A percentile compares a stretch with the other conserved stretches of the same genome.
Evolutionary conservation across 2,888 invertebrate genomes (phyloP).

Genomic region (Clistopyga incitator): DNA sequence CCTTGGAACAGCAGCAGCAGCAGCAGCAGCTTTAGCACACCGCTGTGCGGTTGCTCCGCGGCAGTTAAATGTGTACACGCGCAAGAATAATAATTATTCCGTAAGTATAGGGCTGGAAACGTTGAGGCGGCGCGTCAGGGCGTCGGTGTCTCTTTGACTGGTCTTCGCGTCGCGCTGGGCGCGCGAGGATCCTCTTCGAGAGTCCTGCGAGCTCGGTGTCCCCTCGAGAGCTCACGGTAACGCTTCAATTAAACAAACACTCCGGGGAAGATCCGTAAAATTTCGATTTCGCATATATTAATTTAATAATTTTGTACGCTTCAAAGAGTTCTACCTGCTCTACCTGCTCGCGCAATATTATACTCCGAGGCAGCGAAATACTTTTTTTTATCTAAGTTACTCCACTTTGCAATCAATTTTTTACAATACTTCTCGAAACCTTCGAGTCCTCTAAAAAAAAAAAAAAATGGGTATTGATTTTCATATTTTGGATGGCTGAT

Average conservation of each 20-base stretch:
- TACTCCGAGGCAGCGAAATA: background rate
- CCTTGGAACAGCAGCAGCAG: background rate
- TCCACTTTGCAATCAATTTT: conserved; percentile 17
- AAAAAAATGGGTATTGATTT: too few relatives aligned
- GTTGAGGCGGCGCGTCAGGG: conserved; percentile 69
- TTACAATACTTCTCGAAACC: too few relatives aligned
- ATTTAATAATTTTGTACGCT: conserved; percentile 68
- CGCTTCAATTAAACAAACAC: conserved; percentile 77
- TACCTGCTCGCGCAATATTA: background rate
- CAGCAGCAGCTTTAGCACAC: conserved; percentile 2
- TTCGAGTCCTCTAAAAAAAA: too few relatives aligned
- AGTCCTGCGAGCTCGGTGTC: conserved; percentile 11
- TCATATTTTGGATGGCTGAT: too few relatives aligned
- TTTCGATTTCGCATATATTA: conserved; percentile 73
- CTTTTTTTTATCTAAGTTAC: conserved; percentile 12
- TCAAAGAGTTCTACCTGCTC: background rate
- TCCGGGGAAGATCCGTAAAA: conserved; percentile 70
- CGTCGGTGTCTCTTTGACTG: conserved; percentile 77
- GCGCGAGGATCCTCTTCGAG: conserved; percentile 1
- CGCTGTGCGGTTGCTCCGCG: conserved; percentile 48
- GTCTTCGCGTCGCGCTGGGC: conserved; percentile 22
- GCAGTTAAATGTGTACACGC: conserved; percentile 73
- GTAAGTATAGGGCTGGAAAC: conserved; percentile 73
- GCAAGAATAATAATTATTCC: conserved; percentile 78
- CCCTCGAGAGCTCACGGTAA: conserved; percentile 55